Percentiles rank a stretch among this genome's conserved stretches.
These are phyloP conservation scores for Caenorhabditis latens DNA, from an alignment of 1,140 invertebrate species.

Conservation along the genomic window DNA sequence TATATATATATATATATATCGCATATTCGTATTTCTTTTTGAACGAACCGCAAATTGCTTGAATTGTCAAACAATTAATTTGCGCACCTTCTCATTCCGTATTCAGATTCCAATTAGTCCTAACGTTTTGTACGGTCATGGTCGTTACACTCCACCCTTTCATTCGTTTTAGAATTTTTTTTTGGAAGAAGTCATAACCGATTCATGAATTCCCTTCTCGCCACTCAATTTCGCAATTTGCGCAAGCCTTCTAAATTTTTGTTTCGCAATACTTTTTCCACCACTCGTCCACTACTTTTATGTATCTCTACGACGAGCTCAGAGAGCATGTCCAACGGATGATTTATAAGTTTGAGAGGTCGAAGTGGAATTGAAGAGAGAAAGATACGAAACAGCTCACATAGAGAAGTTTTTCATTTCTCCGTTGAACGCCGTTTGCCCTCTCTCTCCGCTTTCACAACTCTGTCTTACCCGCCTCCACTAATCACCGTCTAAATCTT, in stretches of 20 bases:
- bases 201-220: constrained; percentile 25
- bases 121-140: too few relatives aligned
- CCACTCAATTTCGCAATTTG: constrained; percentile 50
- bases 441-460: not conserved
- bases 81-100: not conserved
- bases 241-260: not conserved
- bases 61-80: too few relatives aligned
- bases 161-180: not conserved
- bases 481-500: constrained; percentile 31
- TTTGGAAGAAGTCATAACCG: not conserved
- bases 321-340: constrained; percentile 19
- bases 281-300: not conserved
- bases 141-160: too few relatives aligned
- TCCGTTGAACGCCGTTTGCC: constrained; percentile 17
- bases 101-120: not conserved
- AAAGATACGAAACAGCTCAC: not conserved
- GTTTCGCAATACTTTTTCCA: constrained; percentile 1
- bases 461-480: not conserved
- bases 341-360: constrained; percentile 38
- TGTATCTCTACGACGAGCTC: not conserved
- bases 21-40: too few relatives aligned
- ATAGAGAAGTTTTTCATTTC: constrained; percentile 29
- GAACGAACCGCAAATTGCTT: too few relatives aligned
- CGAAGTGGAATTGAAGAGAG: not conserved
- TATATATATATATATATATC: too few relatives aligned